phyloP scores from a whole-genome alignment of 1,140 invertebrate genomes.

The Aphidius gifuensis region DNA sequence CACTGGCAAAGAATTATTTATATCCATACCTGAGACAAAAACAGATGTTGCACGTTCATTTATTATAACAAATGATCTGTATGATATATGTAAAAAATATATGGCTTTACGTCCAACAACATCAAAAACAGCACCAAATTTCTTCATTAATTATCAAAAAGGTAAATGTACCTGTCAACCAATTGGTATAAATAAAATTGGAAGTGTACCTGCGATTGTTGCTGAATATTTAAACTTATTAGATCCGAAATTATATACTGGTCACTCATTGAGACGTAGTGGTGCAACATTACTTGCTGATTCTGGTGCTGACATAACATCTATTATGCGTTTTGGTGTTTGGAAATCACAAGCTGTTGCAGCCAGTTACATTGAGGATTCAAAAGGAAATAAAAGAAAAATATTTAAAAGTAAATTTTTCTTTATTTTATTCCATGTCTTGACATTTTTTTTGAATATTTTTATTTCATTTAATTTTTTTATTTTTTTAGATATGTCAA shows the following conservation, averaged over 20 bases:
- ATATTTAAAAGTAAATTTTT: neutral
- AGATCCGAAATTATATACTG: conserved; percentile 21
- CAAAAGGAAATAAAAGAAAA: conserved; percentile 7
- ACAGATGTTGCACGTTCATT: conserved; percentile 13
- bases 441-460: too few species aligned
- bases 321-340: conserved; percentile 27
- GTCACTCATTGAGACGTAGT: conserved; percentile 25
- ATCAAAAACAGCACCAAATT: conserved; percentile 8
- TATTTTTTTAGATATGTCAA: too few species aligned
- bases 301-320: conserved; percentile 28
- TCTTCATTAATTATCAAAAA: neutral
- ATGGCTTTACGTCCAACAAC: conserved; percentile 3
- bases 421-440: too few species aligned
- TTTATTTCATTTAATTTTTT: too few species aligned
- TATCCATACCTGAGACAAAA: conserved; percentile 13
- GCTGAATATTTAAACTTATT: conserved; percentile 27
- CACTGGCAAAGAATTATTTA: neutral
- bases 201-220: conserved; percentile 24
- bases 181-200: conserved; percentile 15
- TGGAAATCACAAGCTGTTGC: conserved; percentile 22
- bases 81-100: conserved; percentile 1
- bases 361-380: conserved; percentile 7
- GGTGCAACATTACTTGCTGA: conserved; percentile 13
- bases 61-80: conserved; percentile 5
- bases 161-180: conserved; percentile 13